A percentile compares a stretch with the other conserved stretches of the same genome.
Conservation (phyloP, 1,140 invertebrate genomes). For the Pogonomyrmex californicus region DNA sequence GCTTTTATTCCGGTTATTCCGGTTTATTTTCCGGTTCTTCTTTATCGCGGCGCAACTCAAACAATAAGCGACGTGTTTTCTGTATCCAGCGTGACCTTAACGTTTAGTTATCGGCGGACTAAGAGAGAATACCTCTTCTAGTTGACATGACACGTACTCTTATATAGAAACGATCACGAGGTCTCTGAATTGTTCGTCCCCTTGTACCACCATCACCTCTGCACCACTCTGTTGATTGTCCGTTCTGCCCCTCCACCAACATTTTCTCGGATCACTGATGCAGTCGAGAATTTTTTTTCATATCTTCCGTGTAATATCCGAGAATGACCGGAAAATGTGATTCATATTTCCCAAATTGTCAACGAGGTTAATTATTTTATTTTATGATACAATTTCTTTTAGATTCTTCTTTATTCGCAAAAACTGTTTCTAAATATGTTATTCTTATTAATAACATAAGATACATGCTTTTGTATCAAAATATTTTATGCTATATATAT, state of each 20-base stretch:
- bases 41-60: not conserved
- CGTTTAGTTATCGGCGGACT: slow-evolving; percentile 68
- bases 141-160: slow-evolving; percentile 80
- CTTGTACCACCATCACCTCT: slow-evolving; percentile 47
- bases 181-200: slow-evolving; percentile 82
- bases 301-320: not conserved
- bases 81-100: slow-evolving; percentile 47
- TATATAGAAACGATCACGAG: slow-evolving; percentile 82
- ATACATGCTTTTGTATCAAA: not conserved
- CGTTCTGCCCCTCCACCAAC: not conserved
- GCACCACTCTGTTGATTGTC: not conserved
- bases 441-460: not conserved
- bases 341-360: not conserved
- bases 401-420: not conserved
- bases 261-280: slow-evolving; percentile 1
- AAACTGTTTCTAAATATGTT: not conserved
- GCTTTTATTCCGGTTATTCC: slow-evolving; percentile 18
- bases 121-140: slow-evolving; percentile 80
- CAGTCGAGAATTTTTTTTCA: not conserved
- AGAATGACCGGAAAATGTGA: not conserved
- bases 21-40: not conserved
- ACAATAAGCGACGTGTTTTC: not conserved
- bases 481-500: no score
- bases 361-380: not conserved
- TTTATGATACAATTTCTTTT: not conserved